Base-by-base conservation (phyloP, 2,888 invertebrate genomes). In the Panzeria rudis region DNA sequence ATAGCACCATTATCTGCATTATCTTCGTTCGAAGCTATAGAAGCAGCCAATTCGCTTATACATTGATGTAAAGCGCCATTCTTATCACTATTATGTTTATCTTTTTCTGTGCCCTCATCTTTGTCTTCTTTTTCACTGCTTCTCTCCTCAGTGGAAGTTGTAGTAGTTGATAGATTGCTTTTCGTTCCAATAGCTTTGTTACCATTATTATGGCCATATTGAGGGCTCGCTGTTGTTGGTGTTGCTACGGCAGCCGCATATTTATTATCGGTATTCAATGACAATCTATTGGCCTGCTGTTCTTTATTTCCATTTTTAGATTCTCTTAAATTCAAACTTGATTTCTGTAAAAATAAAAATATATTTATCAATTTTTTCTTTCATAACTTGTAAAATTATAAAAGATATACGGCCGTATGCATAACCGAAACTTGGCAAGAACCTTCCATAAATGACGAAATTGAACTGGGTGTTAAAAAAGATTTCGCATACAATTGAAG, bases 41-140 rank as follows among this genome's bases (percentile, higher is more conserved):
- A 93, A 69, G 93, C 94, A 50, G 95, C 95, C 87, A 96, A 92
- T 91, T 96, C 96, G 89, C 94, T 95, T 88, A 96, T 95, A 90
- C 96, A 96, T 92, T 96, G 95, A 88, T 93, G 92, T 64, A 92
- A 88, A 23, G 92, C 92, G 41, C 92, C 92, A 87, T 93, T 90
- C 68, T 90, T 90, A 82, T 90, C 88, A 76, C 89, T 89, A 62
- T 89, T 89, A 69, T 90, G 89, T 54, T 88, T 88, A 82, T 91
- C 91, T 87, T 92, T 92, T 87, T 92, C 90, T 13, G 90, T 91
- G 73, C 91, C 91, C 35, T 89, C 89, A 89, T 91, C 92, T 89
- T 92, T 92, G 82, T 92, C 91, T 62, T 91, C 91, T 78, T 88
- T 89, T 71, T 90, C 91, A 64, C 88, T 90, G 76, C 86, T 88